Base-by-base conservation (phyloP, 1,140 invertebrate genomes). In the Lasioglossum baleicum region DNA sequence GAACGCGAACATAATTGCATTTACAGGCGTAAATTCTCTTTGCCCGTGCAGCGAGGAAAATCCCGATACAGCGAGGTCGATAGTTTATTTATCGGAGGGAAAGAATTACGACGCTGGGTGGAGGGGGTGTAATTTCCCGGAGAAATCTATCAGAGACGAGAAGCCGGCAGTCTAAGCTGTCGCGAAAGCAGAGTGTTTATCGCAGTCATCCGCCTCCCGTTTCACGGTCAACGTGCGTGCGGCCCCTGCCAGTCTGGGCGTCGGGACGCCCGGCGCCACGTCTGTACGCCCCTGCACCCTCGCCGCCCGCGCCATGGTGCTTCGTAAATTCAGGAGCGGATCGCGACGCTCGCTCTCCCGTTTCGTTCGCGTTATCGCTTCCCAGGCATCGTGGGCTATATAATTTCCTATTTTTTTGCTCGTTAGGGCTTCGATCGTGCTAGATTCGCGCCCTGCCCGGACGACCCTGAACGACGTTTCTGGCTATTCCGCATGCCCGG, bases 191-290 rank as follows among this genome's bases (percentile, higher is more conserved):
- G 78, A 58, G 58, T 80, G 7, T 26, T 75, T 60, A n/a, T 20
- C 31, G 7, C 17, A 31, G 26, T 81, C 65, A 40, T 22, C 40
- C 64, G 68, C 72, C 82, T 83, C 81, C 82, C 72, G 86, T 87
- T 91, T 88, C 89, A 91, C 89, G 90, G 89, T 90, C 89, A 91
- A 88, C 83, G 87, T 90, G 89, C 88, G 89, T 89, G 90, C 85
- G 89, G 90, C 86, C 88, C 90, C 88, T 86, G 80, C 81, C 64
- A 88, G 90, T 89, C 90, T 90, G 81, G 89, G 87, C 89, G 89
- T 90, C 89, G 88, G 82, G 87, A 90, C 86, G 87, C 89, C 78
- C 83, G 88, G 86, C 87, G 89, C 88, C 88, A 88, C 83, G 88
- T 85, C 83, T 86, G 60, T 66, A 65, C 70, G 35, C 53, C 80